Evolutionary conservation across 2,888 invertebrate genomes (phyloP), one percentile per base, ranked within the genome.

Genomic region (Neoscelio sp.): DNA sequence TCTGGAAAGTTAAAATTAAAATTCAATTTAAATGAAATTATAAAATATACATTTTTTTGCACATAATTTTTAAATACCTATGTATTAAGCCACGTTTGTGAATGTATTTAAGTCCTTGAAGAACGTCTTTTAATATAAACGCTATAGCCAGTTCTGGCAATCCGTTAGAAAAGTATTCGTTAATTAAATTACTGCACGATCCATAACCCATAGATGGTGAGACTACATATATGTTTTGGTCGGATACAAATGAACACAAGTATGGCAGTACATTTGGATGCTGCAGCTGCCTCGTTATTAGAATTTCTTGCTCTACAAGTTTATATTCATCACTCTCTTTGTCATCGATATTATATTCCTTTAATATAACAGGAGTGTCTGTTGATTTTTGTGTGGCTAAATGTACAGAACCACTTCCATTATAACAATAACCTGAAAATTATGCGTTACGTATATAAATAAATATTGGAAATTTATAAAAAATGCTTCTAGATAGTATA

Each of bases 11-110:
- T n/a, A n/a, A 91, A 40, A 92, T 38, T 8, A 28, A n/a, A n/a
- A n/a, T n/a, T n/a, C n/a, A n/a, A n/a, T n/a, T 17, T 13, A 38
- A 64, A 12, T 58, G 20, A 50, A 30, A 42, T 42, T 20, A 13
- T 0, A 42, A 10, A n/a, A 28, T 23, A 12, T 26, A 7, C n/a
- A 38, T 28, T 44, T 33, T 10, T 4, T 26, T 38, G 4, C 30
- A 18, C 10, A 44, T 20, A 44, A 23, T 6, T 44, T n/a, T n/a
- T n/a, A 30, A 38, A 86, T 85, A 95, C 96, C 96, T 95, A 90
- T 98, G 98, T 84, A 98, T 95, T 89, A 94, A 95, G 62, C 96
- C 95, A 87, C 95, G 95, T 80, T 93, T 93, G 89, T 98, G 98
- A 76, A 98, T 92, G 90, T 98, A 98, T 84, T 95, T 94, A 42